A percentile compares a stretch with the other conserved stretches of the same genome.
These are phyloP conservation scores for Rhynchonycteris naso DNA, from an alignment of 2,797 vertebrate species.

Conservation along the genomic window DNA sequence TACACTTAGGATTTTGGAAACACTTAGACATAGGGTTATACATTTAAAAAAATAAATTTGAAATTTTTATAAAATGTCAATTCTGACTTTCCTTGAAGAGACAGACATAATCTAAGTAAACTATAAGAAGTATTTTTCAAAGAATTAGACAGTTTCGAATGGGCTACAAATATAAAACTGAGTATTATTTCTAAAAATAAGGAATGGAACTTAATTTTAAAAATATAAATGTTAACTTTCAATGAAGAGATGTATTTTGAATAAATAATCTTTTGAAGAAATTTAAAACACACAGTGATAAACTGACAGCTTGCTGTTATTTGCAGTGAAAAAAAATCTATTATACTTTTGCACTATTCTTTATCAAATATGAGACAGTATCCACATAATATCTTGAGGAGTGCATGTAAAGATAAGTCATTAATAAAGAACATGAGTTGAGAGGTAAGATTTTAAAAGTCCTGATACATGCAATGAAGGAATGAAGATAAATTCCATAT, in stretches of 20 bases:
- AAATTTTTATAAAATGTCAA: background rate
- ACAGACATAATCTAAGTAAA: background rate
- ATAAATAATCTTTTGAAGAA: background rate
- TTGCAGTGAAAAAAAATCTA: background rate
- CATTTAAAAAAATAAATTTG: background rate
- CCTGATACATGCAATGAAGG: background rate
- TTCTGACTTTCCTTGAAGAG: background rate
- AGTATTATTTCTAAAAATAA: background rate
- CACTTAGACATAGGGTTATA: background rate
- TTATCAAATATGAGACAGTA: background rate
- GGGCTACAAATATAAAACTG: background rate
- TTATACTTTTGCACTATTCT: background rate
- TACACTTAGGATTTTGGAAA: background rate
- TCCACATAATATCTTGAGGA: background rate
- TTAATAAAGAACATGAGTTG: background rate
- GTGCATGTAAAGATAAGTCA: background rate
- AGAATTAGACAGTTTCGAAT: background rate
- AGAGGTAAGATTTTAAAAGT: background rate
- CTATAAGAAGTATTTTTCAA: background rate
- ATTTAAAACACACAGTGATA: background rate
- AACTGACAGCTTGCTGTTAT: background rate
- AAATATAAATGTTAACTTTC: slow-evolving; percentile 26
- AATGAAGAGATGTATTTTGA: background rate
- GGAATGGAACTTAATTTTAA: background rate
- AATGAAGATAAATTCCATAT: background rate